A percentile compares a stretch with the other conserved stretches of the same genome.
Evolutionary conservation across 2,797 vertebrate genomes (phyloP).

Genomic region (Schizopygopsis pylzovi): DNA sequence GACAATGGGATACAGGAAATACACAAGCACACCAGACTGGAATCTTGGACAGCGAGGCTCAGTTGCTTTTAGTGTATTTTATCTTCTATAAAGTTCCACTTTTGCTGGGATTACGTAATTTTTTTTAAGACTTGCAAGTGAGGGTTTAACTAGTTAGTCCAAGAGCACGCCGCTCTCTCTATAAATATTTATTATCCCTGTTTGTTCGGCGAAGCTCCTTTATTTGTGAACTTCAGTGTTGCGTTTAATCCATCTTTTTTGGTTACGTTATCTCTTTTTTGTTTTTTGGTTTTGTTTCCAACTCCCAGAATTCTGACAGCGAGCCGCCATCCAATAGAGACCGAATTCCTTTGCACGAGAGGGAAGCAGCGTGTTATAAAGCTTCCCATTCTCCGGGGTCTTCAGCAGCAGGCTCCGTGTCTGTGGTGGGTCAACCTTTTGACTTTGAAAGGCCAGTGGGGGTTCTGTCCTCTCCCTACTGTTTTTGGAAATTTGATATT

Average conservation of each 20-base stretch:
- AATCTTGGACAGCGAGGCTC: slow-evolving; percentile 53
- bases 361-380: slow-evolving; percentile 48
- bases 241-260: not conserved
- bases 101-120: slow-evolving; percentile 58
- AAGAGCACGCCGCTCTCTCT: slow-evolving; percentile 21
- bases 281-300: not conserved
- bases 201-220: slow-evolving; percentile 36
- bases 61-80: slow-evolving; percentile 53
- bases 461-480: slow-evolving; percentile 60
- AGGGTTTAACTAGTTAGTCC: slow-evolving; percentile 43
- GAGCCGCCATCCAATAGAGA: slow-evolving; percentile 17
- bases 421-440: slow-evolving; percentile 64
- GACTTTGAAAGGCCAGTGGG: slow-evolving; percentile 62
- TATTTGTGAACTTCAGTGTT: not conserved
- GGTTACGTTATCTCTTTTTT: not conserved
- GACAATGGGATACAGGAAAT: slow-evolving; percentile 52
- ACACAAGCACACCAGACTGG: slow-evolving; percentile 56
- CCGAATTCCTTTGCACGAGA: slow-evolving; percentile 46
- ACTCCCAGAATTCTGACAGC: not conserved
- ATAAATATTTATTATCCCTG: slow-evolving; percentile 50
- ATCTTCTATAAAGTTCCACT: slow-evolving; percentile 43
- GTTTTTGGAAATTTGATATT: slow-evolving; percentile 64
- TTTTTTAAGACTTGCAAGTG: slow-evolving; percentile 42
- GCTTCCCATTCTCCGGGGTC: slow-evolving; percentile 54
- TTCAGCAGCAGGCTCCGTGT: slow-evolving; percentile 46